phyloP scores from a whole-genome alignment of 2,113 vertebrate genomes.

The Forbesichthys papilliferus region DNA sequence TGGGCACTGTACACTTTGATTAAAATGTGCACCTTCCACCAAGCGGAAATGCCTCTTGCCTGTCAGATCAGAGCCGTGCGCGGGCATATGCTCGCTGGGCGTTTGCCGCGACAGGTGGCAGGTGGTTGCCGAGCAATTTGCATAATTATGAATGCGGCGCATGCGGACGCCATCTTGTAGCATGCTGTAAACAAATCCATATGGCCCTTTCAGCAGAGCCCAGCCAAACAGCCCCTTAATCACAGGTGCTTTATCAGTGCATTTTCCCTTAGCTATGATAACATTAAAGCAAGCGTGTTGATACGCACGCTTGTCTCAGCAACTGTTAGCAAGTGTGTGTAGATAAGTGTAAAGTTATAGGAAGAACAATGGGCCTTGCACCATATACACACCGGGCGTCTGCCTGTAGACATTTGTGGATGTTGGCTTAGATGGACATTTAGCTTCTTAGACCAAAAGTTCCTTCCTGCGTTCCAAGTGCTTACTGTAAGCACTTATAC shows the following conservation, averaged over 20 bases:
- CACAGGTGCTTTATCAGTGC: conserved; percentile 10
- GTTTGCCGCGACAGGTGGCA: conserved; percentile 58
- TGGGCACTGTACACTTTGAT: conserved; percentile 43
- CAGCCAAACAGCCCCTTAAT: conserved; percentile 23
- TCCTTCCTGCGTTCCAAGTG: conserved; percentile 9
- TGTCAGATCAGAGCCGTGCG: conserved; percentile 62
- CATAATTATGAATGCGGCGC: conserved; percentile 63
- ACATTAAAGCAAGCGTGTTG: background rate
- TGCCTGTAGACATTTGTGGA: conserved; percentile 19
- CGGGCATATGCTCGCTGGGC: conserved; percentile 61
- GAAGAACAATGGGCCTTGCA: no score
- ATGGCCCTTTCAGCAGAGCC: conserved; percentile 55
- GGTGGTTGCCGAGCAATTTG: conserved; percentile 68
- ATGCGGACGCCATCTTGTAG: conserved; percentile 39
- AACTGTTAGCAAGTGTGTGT: conserved; percentile 4
- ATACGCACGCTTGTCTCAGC: background rate
- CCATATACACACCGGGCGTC: conserved; percentile 13
- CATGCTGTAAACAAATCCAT: conserved; percentile 63
- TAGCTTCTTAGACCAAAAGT: conserved; percentile 13
- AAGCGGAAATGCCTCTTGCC: conserved; percentile 47
- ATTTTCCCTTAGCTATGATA: conserved; percentile 15
- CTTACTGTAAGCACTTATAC: conserved; percentile 15
- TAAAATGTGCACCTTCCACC: conserved; percentile 44
- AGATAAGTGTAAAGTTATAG: no score
- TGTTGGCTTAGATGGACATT: conserved; percentile 10